Base-by-base conservation (phyloP, 2,888 invertebrate genomes). In the Yponomeuta malinellus region DNA sequence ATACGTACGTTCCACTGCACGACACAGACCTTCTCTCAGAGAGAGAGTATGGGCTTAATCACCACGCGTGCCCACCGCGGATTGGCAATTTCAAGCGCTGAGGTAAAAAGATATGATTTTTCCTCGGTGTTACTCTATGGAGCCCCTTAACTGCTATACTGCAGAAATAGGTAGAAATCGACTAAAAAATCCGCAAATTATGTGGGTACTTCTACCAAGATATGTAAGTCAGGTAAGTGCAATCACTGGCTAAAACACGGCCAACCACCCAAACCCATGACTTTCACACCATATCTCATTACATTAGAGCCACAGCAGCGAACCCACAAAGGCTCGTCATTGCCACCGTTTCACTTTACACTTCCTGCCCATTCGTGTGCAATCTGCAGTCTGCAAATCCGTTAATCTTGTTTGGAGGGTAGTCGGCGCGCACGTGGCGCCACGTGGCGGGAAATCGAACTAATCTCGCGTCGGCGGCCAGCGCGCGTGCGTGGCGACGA, bases 331-430 rank as follows among this genome's bases (percentile, higher is more conserved):
- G 85, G 80, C 83, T 84, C 85, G 87, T 90, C 88, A 89, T 90
- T 90, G 90, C 88, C 85, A 82, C 79, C 85, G 90, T 90, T 91
- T 91, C 91, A 92, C 90, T 92, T 91, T 90, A 89, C 91, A 91
- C 91, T 90, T 92, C 91, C 91, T 89, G 90, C 82, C 81, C 82
- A 90, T 90, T 91, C 88, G 88, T 90, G 91, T 91, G 89, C 91
- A 92, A 91, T 92, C 90, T 90, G 92, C 90, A 91, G 91, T 90
- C 90, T 87, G 89, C 88, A 91, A 91, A 92, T 92, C 92, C 90
- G 90, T 87, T 92, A 92, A 92, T 92, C 91, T 92, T 84, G 88
- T 91, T 90, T 88, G 83, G 88, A 83, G 71, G 89, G 88, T 86
- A 86, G 84, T 81, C 78, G 75, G 52, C 73, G 72, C 76, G 15